Conservation (phyloP, 2,113 vertebrate genomes). For the Piaya cayana region DNA sequence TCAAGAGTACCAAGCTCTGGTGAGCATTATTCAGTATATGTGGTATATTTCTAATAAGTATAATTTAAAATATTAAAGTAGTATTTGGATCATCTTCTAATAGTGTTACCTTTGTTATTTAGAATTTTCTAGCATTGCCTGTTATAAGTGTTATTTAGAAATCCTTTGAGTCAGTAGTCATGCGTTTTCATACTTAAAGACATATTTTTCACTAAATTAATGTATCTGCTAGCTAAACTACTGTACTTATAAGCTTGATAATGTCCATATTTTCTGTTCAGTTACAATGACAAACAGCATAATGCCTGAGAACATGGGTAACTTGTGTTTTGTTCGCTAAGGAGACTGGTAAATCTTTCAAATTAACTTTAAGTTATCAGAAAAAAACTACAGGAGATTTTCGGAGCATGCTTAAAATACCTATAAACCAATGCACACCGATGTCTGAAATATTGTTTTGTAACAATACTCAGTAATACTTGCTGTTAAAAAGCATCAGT, state of each 20-base stretch:
- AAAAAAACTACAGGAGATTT: not conserved
- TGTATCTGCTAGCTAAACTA: not conserved
- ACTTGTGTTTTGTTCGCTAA: not conserved
- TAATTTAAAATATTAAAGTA: not conserved
- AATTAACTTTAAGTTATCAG: not conserved
- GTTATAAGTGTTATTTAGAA: not conserved
- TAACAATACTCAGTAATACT: not conserved
- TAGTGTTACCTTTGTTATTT: not conserved
- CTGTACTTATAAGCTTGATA: not conserved
- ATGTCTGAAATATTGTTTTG: not conserved
- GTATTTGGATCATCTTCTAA: not conserved
- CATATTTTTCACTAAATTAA: not conserved
- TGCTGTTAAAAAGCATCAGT: not conserved
- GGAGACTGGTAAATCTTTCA: not conserved
- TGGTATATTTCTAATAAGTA: not conserved
- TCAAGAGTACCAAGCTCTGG: conserved; percentile 93
- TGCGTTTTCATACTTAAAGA: not conserved
- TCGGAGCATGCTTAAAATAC: not conserved
- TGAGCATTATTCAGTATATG: conserved; percentile 72
- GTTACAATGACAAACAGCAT: not conserved
- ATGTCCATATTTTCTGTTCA: not conserved
- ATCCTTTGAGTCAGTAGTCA: not conserved
- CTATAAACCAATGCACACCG: not conserved
- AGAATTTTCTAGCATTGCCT: not conserved
- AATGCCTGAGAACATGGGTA: not conserved